phyloP scores from a whole-genome alignment of 2,113 vertebrate species.

The Cheirogaleus medius region DNA sequence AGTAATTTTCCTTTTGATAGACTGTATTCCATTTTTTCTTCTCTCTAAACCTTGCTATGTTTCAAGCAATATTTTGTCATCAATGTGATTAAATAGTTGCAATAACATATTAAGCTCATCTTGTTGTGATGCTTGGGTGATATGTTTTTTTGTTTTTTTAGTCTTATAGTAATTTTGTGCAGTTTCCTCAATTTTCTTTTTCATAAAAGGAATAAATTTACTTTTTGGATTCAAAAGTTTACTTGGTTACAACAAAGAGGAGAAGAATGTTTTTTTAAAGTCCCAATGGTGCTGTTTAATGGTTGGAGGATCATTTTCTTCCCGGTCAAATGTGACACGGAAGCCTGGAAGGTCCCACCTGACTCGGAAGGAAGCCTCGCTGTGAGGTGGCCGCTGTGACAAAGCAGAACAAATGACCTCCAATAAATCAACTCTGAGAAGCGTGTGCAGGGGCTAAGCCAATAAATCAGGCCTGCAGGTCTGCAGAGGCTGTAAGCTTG shows the following conservation, averaged over 20 bases:
- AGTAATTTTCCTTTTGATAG: not conserved
- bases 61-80: not conserved
- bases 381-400: not conserved
- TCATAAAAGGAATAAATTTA: not conserved
- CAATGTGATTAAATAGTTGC: not conserved
- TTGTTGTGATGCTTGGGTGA: not conserved
- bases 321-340: not conserved
- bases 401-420: slow-evolving; percentile 33
- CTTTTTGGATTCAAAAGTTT: not conserved
- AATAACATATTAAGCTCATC: not conserved
- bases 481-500: not conserved
- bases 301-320: not conserved
- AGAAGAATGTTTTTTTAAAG: not conserved
- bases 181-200: not conserved
- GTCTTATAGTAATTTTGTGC: not conserved
- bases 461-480: not conserved
- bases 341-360: not conserved
- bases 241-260: not conserved
- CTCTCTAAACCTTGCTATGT: not conserved
- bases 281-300: fast-evolving
- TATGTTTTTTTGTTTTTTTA: not conserved
- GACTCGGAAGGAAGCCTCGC: not conserved
- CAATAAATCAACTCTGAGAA: slow-evolving; percentile 44
- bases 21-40: too few relatives aligned
- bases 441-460: not conserved